A percentile compares a stretch with the other conserved stretches of the same genome.
Conservation (phyloP, 2,888 invertebrate species). For the Mesorhabditis sp. region DNA sequence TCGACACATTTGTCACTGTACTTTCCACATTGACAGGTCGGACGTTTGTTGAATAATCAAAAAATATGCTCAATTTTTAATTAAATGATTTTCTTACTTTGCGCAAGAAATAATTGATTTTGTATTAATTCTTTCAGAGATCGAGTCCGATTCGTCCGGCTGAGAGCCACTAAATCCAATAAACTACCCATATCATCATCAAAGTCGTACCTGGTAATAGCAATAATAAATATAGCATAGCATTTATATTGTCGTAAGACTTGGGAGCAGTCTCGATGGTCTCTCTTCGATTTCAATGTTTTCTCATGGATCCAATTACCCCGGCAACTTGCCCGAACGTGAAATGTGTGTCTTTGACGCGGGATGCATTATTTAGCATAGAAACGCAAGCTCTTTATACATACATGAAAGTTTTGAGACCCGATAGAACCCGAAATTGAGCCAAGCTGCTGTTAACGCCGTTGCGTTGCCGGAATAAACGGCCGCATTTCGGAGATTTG, state of each 20-base stretch:
- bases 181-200: background rate
- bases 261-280: no score
- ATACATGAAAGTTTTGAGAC: no score
- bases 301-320: no score
- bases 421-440: no score
- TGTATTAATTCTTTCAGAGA: background rate
- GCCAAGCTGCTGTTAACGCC: no score
- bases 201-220: background rate
- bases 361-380: no score
- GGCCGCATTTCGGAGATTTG: background rate
- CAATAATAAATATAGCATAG: background rate
- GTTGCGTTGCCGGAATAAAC: background rate
- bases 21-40: background rate
- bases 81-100: background rate
- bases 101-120: background rate
- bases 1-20: slow-evolving; percentile 1
- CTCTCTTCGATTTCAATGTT: no score
- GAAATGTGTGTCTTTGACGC: no score
- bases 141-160: background rate
- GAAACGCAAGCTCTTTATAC: no score
- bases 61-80: background rate
- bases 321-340: no score
- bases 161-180: background rate
- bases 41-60: background rate
- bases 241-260: background rate